These are phyloP conservation scores for Diogma glabrata DNA, from an alignment of 2,888 invertebrate species.

Conservation along the genomic window DNA sequence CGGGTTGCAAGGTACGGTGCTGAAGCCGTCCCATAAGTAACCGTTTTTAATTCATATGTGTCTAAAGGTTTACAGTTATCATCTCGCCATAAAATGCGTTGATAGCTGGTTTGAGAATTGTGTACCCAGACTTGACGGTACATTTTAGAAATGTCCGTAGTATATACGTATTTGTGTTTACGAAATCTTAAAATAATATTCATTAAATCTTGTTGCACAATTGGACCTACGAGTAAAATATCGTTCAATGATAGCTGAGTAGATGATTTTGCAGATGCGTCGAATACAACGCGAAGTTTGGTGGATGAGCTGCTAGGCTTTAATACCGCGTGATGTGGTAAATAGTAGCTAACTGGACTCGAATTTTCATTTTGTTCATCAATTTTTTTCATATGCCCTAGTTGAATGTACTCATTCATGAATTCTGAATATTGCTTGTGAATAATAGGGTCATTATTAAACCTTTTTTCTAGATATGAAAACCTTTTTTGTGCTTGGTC, in stretches of 20 bases:
- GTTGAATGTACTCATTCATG: constrained; percentile 19
- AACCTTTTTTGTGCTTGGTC: constrained; percentile 16
- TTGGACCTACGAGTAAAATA: constrained; percentile 13
- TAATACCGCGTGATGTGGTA: constrained; percentile 19
- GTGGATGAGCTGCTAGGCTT: constrained; percentile 10
- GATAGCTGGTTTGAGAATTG: constrained; percentile 8
- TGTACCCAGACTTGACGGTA: constrained; percentile 14
- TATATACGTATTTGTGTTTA: constrained; percentile 10
- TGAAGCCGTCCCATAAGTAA: constrained; percentile 13
- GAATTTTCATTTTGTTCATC: neutral
- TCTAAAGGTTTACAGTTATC: constrained; percentile 4
- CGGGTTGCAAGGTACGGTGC: constrained; percentile 11
- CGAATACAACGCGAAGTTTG: constrained; percentile 11
- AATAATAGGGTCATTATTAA: constrained; percentile 15
- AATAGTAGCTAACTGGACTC: constrained; percentile 14
- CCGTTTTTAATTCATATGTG: constrained; percentile 10
- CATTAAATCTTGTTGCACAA: constrained; percentile 16
- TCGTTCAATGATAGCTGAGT: constrained; percentile 13
- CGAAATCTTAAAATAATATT: constrained; percentile 14
- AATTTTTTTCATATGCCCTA: constrained; percentile 19
- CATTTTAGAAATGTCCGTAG: constrained; percentile 15
- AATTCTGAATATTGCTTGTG: constrained; percentile 18
- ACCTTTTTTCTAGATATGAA: constrained; percentile 17
- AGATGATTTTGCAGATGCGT: constrained; percentile 11
- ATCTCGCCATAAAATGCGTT: constrained; percentile 15